These are phyloP conservation scores for Hippocampus kuda DNA, from an alignment of 2,797 vertebrate species.

Conservation along the genomic window DNA sequence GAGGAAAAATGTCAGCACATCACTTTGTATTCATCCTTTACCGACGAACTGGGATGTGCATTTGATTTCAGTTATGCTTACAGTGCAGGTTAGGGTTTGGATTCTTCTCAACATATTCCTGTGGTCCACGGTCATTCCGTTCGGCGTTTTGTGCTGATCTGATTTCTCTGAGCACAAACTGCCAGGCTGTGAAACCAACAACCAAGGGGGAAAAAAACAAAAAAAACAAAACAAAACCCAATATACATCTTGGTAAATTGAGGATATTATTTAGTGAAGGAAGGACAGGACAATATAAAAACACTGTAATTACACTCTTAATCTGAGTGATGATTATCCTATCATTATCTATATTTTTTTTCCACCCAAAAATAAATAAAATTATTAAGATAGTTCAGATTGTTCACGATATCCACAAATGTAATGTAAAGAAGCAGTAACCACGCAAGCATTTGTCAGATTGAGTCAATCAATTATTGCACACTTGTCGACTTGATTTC, in stretches of 20 bases:
- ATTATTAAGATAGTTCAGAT: too few relatives aligned
- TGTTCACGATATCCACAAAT: too few relatives aligned
- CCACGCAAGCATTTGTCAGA: too few relatives aligned
- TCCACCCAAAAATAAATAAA: too few relatives aligned
- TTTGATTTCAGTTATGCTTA: conserved; percentile 56
- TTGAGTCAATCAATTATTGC: too few relatives aligned
- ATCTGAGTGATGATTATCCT: too few relatives aligned
- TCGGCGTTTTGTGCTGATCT: conserved; percentile 82
- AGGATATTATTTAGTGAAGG: not conserved
- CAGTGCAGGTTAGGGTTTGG: conserved; percentile 92
- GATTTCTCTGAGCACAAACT: conserved; percentile 91
- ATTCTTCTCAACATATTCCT: conserved; percentile 96
- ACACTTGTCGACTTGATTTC: too few relatives aligned
- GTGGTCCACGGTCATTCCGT: conserved; percentile 83
- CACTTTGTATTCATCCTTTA: not conserved
- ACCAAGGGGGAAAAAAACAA: not conserved
- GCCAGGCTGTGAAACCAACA: conserved; percentile 75
- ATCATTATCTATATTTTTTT: too few relatives aligned
- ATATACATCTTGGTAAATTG: conserved; percentile 7
- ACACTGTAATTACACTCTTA: not conserved
- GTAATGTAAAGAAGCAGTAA: too few relatives aligned
- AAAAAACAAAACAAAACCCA: not conserved
- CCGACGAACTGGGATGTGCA: not conserved
- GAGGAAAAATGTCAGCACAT: not conserved
- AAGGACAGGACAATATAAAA: not conserved